Conservation (phyloP, 2,888 invertebrate species). For the Polymixis flavicincta region DNA sequence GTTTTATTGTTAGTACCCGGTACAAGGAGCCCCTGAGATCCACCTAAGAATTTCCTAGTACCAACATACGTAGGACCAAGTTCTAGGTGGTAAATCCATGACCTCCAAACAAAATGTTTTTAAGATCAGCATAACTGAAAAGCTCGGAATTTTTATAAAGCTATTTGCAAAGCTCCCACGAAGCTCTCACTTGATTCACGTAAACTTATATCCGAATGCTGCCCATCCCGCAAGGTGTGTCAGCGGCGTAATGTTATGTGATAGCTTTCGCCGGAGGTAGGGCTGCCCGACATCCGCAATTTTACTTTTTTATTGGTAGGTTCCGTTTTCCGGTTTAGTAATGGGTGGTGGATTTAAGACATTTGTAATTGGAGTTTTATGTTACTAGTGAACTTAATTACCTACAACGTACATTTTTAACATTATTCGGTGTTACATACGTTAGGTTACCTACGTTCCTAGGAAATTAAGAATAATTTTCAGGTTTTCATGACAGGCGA, state of each 20-base stretch:
- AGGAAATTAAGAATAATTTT: not conserved
- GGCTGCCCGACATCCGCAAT: constrained; percentile 28
- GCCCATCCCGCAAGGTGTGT: constrained; percentile 41
- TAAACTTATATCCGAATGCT: constrained; percentile 29
- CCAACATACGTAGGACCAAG: not conserved
- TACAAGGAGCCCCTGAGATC: no score
- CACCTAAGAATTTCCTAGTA: no score
- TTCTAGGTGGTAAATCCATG: no score
- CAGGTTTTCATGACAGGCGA: not conserved
- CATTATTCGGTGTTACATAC: not conserved
- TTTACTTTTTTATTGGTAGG: constrained; percentile 9
- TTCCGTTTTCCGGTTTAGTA: constrained; percentile 16
- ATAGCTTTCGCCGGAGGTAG: constrained; percentile 43
- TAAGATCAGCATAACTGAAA: not conserved
- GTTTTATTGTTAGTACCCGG: no score
- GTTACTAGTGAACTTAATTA: not conserved
- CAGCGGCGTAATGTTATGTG: constrained; percentile 20
- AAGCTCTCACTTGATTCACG: constrained; percentile 11
- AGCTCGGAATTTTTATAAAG: constrained; percentile 4
- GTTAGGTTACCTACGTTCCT: no score
- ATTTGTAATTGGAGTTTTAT: not conserved
- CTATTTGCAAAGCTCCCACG: constrained; percentile 17
- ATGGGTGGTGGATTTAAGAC: not conserved
- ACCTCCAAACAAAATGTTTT: not conserved
- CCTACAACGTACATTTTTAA: not conserved